These are phyloP conservation scores for Noctua janthe DNA, from an alignment of 2,888 invertebrate genomes.

Conservation along the genomic window DNA sequence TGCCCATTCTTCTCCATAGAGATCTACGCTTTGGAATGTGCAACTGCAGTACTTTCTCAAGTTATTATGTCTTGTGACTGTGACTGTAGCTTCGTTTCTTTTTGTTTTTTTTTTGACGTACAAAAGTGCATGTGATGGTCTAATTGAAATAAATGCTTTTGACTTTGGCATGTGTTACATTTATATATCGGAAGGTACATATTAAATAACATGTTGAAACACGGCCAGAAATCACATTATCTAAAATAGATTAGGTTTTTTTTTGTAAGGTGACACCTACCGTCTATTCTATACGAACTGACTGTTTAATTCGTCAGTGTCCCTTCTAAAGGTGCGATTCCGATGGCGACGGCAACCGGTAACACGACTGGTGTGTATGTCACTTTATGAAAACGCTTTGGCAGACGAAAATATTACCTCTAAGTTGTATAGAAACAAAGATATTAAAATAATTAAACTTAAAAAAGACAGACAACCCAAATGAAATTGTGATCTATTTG, in stretches of 20 bases:
- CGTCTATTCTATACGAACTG: not conserved
- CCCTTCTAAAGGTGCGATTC: not conserved
- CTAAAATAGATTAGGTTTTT: slow-evolving; percentile 9
- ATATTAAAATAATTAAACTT: too few relatives aligned
- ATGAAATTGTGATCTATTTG: too few relatives aligned
- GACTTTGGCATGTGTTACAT: not conserved
- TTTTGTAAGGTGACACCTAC: not conserved
- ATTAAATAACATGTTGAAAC: slow-evolving; percentile 13
- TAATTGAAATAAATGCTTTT: too few relatives aligned
- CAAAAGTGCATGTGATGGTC: too few relatives aligned
- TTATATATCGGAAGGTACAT: not conserved
- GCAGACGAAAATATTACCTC: not conserved
- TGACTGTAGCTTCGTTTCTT: too few relatives aligned
- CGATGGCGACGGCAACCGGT: not conserved
- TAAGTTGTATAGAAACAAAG: not conserved
- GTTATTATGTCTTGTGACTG: too few relatives aligned
- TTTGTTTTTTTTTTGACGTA: too few relatives aligned
- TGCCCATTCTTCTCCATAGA: too few relatives aligned
- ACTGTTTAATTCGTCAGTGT: not conserved
- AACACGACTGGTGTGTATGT: not conserved
- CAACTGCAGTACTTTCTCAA: too few relatives aligned
- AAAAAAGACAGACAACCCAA: too few relatives aligned
- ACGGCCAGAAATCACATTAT: slow-evolving; percentile 21
- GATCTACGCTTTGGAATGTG: too few relatives aligned
- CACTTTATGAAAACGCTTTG: not conserved